Conservation (phyloP, 2,888 invertebrate species). For the Hoplodrina blanda region DNA sequence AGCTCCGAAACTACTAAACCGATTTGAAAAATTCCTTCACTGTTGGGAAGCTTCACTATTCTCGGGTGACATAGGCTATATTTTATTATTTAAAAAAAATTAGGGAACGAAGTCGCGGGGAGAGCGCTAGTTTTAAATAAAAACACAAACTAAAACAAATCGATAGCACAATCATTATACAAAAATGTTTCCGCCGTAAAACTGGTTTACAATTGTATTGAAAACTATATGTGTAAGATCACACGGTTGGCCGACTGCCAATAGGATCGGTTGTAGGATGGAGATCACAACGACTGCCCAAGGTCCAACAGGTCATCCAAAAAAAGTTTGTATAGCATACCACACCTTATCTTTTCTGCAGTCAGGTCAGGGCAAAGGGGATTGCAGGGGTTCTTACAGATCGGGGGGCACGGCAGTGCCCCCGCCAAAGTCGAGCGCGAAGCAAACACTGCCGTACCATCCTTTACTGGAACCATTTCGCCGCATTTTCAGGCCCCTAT, state of each 20-base stretch:
- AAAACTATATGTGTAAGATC: conserved; percentile 40
- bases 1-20: too few species aligned
- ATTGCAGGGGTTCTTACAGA: too few species aligned
- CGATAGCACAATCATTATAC: conserved; percentile 28
- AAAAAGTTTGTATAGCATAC: conserved; percentile 28
- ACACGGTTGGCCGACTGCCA: conserved; percentile 59
- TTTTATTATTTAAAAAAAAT: too few species aligned
- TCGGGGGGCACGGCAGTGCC: too few species aligned
- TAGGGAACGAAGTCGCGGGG: too few species aligned
- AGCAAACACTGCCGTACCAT: too few species aligned
- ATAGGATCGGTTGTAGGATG: conserved; percentile 47
- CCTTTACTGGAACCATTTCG: too few species aligned
- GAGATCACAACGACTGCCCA: conserved; percentile 34
- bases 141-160: conserved; percentile 14
- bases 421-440: too few species aligned
- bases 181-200: conserved; percentile 48
- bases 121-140: background rate
- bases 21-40: too few species aligned
- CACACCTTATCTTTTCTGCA: conserved; percentile 2
- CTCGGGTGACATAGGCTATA: too few species aligned
- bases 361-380: background rate
- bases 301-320: conserved; percentile 43
- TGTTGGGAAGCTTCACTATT: too few species aligned
- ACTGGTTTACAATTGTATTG: conserved; percentile 38
- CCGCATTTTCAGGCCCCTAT: too few species aligned